A percentile compares a stretch with the other conserved stretches of the same genome.
Conservation (phyloP, 1,140 invertebrate genomes). For the Polypedilum vanderplanki region DNA sequence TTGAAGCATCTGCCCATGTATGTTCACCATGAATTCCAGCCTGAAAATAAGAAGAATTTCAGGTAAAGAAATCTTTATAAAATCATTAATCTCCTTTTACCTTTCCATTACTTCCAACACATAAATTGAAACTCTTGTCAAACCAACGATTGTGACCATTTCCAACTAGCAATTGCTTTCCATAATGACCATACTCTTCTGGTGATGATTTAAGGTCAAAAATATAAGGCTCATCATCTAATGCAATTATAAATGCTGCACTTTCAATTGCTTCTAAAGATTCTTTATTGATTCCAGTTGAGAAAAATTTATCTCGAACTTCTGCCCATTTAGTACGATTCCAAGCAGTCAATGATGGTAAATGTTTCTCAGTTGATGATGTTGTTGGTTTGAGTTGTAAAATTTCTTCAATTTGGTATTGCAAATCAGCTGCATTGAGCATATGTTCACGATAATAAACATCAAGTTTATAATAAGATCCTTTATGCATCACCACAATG, state of each 20-base stretch:
- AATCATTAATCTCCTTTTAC: slow-evolving; percentile 51
- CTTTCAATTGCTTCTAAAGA: slow-evolving; percentile 90
- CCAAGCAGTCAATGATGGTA: slow-evolving; percentile 89
- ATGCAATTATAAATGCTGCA: slow-evolving; percentile 82
- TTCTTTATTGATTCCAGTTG: slow-evolving; percentile 75
- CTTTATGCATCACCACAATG: slow-evolving; percentile 81
- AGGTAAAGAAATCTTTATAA: neutral
- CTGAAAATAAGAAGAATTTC: neutral
- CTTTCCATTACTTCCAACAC: slow-evolving; percentile 84
- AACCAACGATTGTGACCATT: slow-evolving; percentile 97
- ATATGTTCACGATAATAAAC: neutral
- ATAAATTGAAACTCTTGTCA: slow-evolving; percentile 98
- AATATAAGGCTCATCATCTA: slow-evolving; percentile 67
- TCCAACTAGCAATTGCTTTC: slow-evolving; percentile 82
- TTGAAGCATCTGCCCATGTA: neutral
- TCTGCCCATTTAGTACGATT: slow-evolving; percentile 86
- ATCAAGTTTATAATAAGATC: slow-evolving; percentile 80
- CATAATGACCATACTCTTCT: slow-evolving; percentile 77
- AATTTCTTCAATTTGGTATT: neutral
- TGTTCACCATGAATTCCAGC: neutral
- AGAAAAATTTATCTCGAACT: slow-evolving; percentile 60
- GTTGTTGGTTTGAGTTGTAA: slow-evolving; percentile 43
- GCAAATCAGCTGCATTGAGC: neutral
- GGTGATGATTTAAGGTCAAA: slow-evolving; percentile 69
- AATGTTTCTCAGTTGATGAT: slow-evolving; percentile 70